These are phyloP conservation scores for Sphaeridia pumilis DNA, from an alignment of 2,888 invertebrate genomes.

Conservation along the genomic window DNA sequence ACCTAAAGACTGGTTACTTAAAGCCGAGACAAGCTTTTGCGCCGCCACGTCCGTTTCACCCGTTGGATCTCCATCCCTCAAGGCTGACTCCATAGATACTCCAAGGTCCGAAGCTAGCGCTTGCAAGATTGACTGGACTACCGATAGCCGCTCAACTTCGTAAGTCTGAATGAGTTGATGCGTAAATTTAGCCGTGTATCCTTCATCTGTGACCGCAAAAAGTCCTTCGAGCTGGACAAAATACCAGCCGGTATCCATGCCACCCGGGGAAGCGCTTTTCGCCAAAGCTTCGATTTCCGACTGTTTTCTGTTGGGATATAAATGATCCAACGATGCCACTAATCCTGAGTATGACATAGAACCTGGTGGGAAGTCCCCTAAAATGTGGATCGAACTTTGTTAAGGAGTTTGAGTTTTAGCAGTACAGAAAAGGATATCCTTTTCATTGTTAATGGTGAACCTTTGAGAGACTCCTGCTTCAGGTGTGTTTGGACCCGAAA, in stretches of 20 bases:
- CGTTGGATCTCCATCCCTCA: conserved; percentile 17
- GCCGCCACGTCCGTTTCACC: conserved; percentile 19
- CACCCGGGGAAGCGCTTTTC: conserved; percentile 10
- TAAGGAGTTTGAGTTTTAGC: not conserved
- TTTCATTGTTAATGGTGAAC: too few relatives aligned
- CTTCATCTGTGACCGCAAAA: conserved; percentile 18
- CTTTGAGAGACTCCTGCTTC: too few relatives aligned
- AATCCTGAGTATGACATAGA: conserved; percentile 2
- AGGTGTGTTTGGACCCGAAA: not conserved
- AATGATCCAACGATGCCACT: not conserved
- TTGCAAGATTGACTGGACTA: conserved; percentile 9
- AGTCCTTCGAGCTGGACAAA: conserved; percentile 6
- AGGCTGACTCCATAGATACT: conserved; percentile 15
- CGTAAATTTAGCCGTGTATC: conserved; percentile 12
- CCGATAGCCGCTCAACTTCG: conserved; percentile 10
- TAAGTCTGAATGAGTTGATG: conserved; percentile 13
- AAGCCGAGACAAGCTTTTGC: conserved; percentile 8
- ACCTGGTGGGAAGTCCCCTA: conserved; percentile 1
- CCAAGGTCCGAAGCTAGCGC: conserved; percentile 15
- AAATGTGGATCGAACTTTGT: not conserved
- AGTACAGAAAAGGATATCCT: too few relatives aligned
- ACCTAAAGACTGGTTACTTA: conserved; percentile 12
- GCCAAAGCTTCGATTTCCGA: conserved; percentile 7
- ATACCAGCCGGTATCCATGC: conserved; percentile 10
- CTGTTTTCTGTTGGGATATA: conserved; percentile 8